Conservation (phyloP, 2,797 vertebrate species). For the Heteromormyrus szaboi region DNA sequence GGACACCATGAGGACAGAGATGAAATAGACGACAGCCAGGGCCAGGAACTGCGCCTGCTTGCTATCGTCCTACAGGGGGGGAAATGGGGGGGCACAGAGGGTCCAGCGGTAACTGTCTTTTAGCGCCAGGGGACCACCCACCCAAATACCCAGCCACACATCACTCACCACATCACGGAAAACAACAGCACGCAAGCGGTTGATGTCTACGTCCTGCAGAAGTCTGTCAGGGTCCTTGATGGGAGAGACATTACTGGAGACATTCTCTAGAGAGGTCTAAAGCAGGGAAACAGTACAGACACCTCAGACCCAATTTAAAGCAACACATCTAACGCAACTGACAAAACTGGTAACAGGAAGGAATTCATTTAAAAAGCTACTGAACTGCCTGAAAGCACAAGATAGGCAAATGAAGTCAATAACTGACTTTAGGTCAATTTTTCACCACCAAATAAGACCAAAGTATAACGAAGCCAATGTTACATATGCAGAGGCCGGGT, state of each 20-base stretch:
- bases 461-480: background rate
- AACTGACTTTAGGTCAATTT: background rate
- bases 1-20: constrained; percentile 98
- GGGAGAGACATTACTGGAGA: constrained; percentile 73
- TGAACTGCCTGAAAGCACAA: background rate
- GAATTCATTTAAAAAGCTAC: background rate
- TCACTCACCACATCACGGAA: constrained; percentile 93
- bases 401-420: background rate
- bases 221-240: constrained; percentile 95
- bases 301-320: constrained; percentile 7
- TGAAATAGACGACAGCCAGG: constrained; percentile 96
- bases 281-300: constrained; percentile 35
- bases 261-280: constrained; percentile 68
- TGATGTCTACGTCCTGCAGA: constrained; percentile 97
- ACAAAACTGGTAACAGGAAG: background rate
- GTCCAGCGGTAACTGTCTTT: constrained; percentile 41
- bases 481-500: background rate
- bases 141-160: background rate
- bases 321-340: background rate
- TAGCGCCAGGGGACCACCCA: constrained; percentile 49
- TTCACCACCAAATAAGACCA: background rate
- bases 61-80: constrained; percentile 78
- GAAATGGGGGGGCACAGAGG: background rate
- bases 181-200: constrained; percentile 92
- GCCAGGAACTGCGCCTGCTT: constrained; percentile 98